phyloP scores from a whole-genome alignment of 2,888 invertebrate species.

The Drosophila mayaguana region DNA sequence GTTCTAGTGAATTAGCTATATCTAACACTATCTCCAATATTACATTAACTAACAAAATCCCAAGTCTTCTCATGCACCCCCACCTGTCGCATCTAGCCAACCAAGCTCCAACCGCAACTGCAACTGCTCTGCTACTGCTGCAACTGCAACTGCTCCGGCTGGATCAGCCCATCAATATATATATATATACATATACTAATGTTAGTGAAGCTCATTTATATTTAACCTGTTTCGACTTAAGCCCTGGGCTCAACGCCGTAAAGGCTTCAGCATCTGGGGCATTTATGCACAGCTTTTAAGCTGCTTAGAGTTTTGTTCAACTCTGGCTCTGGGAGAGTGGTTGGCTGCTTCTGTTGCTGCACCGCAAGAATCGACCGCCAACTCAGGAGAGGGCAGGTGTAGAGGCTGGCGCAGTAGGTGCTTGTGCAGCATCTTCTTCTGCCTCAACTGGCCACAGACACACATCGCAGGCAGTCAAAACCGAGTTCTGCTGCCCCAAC shows the following conservation, averaged over 20 bases:
- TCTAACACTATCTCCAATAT: neutral
- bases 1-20: neutral
- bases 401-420: conserved; percentile 24
- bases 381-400: conserved; percentile 2
- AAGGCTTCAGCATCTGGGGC: conserved; percentile 40
- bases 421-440: conserved; percentile 12
- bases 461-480: conserved; percentile 44
- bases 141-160: neutral
- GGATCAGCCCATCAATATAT: neutral
- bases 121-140: neutral
- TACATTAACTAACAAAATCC: neutral
- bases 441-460: conserved; percentile 36
- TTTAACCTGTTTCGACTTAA: conserved; percentile 22
- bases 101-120: neutral
- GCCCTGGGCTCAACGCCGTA: conserved; percentile 10
- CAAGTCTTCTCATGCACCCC: neutral
- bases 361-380: conserved; percentile 60
- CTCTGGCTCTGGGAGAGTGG: conserved; percentile 9
- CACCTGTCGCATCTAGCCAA: neutral
- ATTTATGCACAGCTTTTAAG: conserved; percentile 50
- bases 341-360: conserved; percentile 28
- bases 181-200: conserved; percentile 3
- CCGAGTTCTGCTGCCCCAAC: conserved; percentile 43
- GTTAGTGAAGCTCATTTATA: neutral
- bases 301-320: conserved; percentile 45